Base-by-base conservation (phyloP, 2,888 invertebrate species). In the Mystacides longicornis region DNA sequence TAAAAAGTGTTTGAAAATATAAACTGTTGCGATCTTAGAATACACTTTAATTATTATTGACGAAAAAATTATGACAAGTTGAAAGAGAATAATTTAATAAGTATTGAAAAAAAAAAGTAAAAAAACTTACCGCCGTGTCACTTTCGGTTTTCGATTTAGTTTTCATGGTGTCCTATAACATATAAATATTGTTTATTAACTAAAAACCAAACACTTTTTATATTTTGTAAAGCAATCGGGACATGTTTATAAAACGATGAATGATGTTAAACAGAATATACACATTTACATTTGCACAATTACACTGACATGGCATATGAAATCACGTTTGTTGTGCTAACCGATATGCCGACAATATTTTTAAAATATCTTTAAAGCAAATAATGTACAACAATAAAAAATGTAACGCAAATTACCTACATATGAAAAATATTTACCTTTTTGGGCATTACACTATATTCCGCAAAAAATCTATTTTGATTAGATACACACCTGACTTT, bases 401-500 rank as follows among this genome's bases (percentile, higher is more conserved):
- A 37, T 37, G 14, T 37, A 14, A 14, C 7, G 16, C 14, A 37
- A 14, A 37, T 37, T 37, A 37, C 37, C 37, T 37, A 37, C 37
- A 37, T 3, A 37, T 37, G 3, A 37, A 37, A 7, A 37, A 37
- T 37, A 37, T n/a, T 37, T 37, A 37, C 37, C 37, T 37, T 37
- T 37, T 37, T 37, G n/a, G 37, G 37, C 37, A 37, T 37, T 37
- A 37, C 37, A n/a, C 14, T 14, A 7, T 37, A 37, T 37, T 37
- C 37, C 37, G 37, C 37, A 37, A 37, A 37, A 37, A 37, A 37
- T n/a, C 37, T 37, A 37, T 37, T 37, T 37, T 37, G 37, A 16
- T 37, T 37, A 37, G 16, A 37, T 16, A 37, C 37, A 37, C 37
- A 37, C 37, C 37, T 37, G 37, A 37, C 37, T 37, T 37, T 37